A percentile compares a stretch with the other conserved stretches of the same genome.
Conservation (phyloP, 2,888 invertebrate species). For the Liopterus haemorrhoidalis region DNA sequence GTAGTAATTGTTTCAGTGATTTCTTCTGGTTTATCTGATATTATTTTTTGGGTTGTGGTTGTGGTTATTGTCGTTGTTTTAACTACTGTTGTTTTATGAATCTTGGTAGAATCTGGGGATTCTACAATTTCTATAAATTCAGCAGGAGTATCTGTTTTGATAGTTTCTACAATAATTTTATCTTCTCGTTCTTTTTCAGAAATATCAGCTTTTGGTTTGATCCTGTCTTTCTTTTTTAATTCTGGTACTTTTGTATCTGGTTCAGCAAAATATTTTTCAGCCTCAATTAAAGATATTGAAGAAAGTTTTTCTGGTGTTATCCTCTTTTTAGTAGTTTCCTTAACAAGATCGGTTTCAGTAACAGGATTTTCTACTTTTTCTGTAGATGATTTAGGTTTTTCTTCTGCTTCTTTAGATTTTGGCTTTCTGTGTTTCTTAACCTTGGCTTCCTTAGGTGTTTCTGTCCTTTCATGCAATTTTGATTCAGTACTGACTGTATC, state of each 20-base stretch:
- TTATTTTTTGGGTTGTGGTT: conserved; percentile 11
- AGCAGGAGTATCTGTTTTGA: neutral
- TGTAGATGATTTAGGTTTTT: conserved; percentile 2
- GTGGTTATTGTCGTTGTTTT: conserved; percentile 26
- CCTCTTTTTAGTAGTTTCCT: neutral
- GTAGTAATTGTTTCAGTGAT: conserved; percentile 16
- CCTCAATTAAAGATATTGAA: too few relatives aligned
- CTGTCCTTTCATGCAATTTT: neutral
- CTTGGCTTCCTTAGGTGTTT: neutral
- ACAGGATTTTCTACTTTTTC: neutral
- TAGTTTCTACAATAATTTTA: neutral
- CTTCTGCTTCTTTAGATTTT: conserved; percentile 6
- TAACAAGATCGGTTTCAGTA: neutral
- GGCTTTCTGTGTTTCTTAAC: neutral
- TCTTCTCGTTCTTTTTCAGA: too few relatives aligned
- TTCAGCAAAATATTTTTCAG: conserved; percentile 8
- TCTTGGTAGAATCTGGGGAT: conserved; percentile 6
- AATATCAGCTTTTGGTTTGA: too few relatives aligned
- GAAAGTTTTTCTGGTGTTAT: conserved; percentile 1
- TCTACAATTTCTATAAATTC: conserved; percentile 7
- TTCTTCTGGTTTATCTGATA: conserved; percentile 12
- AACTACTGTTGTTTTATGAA: conserved; percentile 21
- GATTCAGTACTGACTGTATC: neutral
- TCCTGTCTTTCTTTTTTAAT: conserved; percentile 8
- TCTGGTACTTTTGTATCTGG: neutral